Evolutionary conservation across 35 echinoderm and acorn worm species (phyloP).

Genomic region (Patiria miniata): DNA sequence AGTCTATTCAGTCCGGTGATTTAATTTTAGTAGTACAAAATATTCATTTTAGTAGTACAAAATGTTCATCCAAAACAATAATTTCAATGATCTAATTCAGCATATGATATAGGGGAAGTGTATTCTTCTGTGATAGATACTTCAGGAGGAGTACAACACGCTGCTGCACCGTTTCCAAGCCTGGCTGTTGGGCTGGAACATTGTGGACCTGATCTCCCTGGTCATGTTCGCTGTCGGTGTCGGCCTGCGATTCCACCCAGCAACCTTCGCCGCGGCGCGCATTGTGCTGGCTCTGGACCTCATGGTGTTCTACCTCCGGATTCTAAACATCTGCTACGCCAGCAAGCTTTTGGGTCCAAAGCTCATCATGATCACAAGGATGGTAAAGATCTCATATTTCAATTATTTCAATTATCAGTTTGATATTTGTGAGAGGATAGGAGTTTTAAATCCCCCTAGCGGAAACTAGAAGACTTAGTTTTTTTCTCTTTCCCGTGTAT

Average conservation of each 20-base stretch:
- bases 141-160: not conserved
- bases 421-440: too few species aligned
- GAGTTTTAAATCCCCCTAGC: too few species aligned
- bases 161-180: slow-evolving; percentile 8
- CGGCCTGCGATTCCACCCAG: slow-evolving; percentile 36
- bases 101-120: too few species aligned
- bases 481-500: too few species aligned
- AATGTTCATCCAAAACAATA: too few species aligned
- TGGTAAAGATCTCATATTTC: slow-evolving; percentile 57
- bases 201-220: slow-evolving; percentile 50
- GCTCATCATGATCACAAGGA: slow-evolving; percentile 87
- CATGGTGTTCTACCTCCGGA: slow-evolving; percentile 68
- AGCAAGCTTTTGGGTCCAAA: slow-evolving; percentile 78
- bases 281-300: slow-evolving; percentile 68
- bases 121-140: too few species aligned
- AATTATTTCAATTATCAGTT: too few species aligned
- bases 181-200: slow-evolving; percentile 76
- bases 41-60: too few species aligned
- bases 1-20: too few species aligned
- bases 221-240: slow-evolving; percentile 53
- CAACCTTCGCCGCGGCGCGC: slow-evolving; percentile 32
- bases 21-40: too few species aligned
- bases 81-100: too few species aligned
- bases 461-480: too few species aligned
- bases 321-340: slow-evolving; percentile 75